Conservation (phyloP, 2,797 vertebrate species). For the Taeniopygia guttata region DNA sequence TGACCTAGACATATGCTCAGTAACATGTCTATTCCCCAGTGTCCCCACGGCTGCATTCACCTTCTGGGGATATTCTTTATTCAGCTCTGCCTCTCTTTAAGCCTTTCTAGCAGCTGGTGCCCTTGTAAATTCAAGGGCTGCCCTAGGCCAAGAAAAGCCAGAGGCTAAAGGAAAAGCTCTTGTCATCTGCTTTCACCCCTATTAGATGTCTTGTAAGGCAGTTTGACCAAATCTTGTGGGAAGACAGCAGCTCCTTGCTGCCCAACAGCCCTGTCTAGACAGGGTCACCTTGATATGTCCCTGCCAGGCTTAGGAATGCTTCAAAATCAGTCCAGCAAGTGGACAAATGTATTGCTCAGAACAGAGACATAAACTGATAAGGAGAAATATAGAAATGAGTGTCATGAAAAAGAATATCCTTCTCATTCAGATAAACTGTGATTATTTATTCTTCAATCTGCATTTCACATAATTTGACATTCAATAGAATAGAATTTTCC, state of each 20-base stretch:
- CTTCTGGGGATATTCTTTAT: constrained; percentile 8
- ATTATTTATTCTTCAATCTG: not conserved
- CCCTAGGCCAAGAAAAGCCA: not conserved
- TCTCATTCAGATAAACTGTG: not conserved
- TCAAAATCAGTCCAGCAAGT: not conserved
- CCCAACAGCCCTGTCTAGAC: not conserved
- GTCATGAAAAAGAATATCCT: not conserved
- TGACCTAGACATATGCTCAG: not conserved
- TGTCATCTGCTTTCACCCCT: constrained; percentile 30
- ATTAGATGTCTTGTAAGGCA: not conserved
- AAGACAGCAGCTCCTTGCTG: not conserved
- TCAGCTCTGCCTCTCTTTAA: constrained; percentile 11
- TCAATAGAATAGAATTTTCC: not conserved
- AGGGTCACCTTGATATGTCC: constrained; percentile 7
- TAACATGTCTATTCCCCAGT: not conserved
- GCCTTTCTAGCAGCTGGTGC: constrained; percentile 45
- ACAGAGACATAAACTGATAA: not conserved
- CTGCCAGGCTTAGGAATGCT: not conserved
- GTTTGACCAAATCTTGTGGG: not conserved
- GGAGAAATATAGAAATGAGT: not conserved
- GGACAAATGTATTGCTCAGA: not conserved
- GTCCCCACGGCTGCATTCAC: not conserved
- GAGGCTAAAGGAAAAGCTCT: not conserved
- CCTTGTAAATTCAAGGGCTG: constrained; percentile 15
- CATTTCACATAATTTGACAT: not conserved